These are phyloP conservation scores for Myiotriccus ornatus DNA, from an alignment of 2,797 vertebrate genomes.

Conservation along the genomic window DNA sequence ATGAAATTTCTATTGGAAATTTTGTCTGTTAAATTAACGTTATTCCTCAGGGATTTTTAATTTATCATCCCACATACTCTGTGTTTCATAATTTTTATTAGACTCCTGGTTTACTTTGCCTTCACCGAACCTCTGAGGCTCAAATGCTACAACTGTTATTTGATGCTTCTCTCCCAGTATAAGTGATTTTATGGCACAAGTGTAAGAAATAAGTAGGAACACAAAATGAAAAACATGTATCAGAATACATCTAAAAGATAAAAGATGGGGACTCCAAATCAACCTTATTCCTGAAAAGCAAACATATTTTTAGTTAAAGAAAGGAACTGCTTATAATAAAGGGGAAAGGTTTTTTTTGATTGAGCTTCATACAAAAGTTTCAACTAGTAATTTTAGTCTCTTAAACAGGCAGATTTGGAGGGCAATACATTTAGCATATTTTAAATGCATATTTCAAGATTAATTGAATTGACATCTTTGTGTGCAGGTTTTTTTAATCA, in stretches of 20 bases:
- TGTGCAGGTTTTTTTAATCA: not conserved
- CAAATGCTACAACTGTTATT: not conserved
- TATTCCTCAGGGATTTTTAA: slow-evolving; percentile 31
- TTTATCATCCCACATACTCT: not conserved
- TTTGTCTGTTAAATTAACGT: not conserved
- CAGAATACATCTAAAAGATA: not conserved
- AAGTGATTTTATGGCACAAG: not conserved
- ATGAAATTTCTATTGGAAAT: not conserved
- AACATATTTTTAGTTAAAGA: not conserved
- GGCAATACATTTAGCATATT: not conserved
- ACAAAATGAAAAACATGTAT: not conserved
- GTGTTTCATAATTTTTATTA: not conserved
- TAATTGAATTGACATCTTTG: not conserved
- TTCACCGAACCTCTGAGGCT: not conserved
- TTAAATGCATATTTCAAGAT: not conserved
- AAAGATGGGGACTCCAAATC: not conserved
- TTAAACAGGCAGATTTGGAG: not conserved
- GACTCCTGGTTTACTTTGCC: not conserved
- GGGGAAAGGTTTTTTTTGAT: not conserved
- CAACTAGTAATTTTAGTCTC: not conserved
- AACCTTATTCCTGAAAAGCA: not conserved
- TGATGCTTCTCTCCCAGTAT: not conserved
- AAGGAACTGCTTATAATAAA: not conserved
- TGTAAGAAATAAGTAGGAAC: not conserved
- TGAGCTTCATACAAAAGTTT: not conserved